phyloP scores from a whole-genome alignment of 2,113 vertebrate species.

The Corvus hawaiiensis region DNA sequence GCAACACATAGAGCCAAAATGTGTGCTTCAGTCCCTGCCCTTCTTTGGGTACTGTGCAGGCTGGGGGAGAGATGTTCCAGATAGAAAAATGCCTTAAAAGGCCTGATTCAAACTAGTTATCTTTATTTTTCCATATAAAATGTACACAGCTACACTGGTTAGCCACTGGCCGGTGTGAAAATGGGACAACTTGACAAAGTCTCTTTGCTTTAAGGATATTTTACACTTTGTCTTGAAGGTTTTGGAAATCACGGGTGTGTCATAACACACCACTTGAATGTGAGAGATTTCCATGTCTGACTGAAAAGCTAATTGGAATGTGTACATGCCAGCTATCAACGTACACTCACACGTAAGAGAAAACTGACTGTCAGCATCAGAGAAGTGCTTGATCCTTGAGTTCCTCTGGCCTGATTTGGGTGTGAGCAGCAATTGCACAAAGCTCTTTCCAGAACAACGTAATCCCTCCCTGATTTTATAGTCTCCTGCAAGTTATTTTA shows the following conservation, averaged over 20 bases:
- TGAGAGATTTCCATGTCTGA: neutral
- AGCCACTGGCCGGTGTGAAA: neutral
- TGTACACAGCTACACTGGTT: neutral
- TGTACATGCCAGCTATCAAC: neutral
- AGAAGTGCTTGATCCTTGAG: neutral
- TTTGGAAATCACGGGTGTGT: neutral
- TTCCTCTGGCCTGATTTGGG: neutral
- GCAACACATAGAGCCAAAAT: neutral
- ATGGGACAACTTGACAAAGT: neutral
- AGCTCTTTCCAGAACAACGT: neutral
- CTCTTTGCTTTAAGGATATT: neutral
- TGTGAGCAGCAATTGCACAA: neutral
- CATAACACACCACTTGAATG: neutral
- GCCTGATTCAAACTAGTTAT: neutral
- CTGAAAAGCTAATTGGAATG: neutral
- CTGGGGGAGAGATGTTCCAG: neutral
- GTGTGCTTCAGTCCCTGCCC: neutral
- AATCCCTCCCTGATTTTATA: neutral
- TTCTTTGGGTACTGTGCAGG: neutral
- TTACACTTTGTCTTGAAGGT: neutral
- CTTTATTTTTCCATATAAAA: neutral
- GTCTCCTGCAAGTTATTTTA: neutral
- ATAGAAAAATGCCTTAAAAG: neutral
- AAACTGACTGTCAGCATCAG: neutral
- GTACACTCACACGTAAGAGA: neutral